Conservation (phyloP, 53 echinoderm and acorn worm species). For the Paracentrotus lividus region DNA sequence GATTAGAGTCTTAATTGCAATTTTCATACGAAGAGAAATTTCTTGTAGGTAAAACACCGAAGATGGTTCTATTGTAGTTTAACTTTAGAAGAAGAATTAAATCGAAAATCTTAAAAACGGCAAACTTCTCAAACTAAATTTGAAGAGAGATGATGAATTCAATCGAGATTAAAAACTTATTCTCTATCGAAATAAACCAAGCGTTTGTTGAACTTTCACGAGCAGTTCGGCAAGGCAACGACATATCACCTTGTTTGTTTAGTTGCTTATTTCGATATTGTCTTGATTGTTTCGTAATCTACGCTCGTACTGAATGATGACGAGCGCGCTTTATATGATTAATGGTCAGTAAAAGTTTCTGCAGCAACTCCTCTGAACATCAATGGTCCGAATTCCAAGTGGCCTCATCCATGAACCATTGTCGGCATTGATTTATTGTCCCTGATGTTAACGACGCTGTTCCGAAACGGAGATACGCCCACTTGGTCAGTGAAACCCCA, state of each 20-base stretch:
- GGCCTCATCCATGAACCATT: background rate
- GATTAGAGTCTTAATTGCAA: background rate
- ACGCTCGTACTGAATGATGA: background rate
- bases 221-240: background rate
- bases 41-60: background rate
- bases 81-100: background rate
- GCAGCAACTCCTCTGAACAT: background rate
- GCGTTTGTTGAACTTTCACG: background rate
- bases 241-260: background rate
- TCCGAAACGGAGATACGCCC: conserved; percentile 41
- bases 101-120: too few species aligned
- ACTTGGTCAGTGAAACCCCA: conserved; percentile 33
- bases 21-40: background rate
- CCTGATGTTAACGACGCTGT: conserved; percentile 5
- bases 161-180: background rate
- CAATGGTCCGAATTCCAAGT: conserved; percentile 33
- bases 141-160: background rate
- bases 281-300: background rate
- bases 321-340: background rate
- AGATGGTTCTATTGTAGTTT: background rate
- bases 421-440: conserved; percentile 60
- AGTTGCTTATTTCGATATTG: background rate
- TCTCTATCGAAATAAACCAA: background rate
- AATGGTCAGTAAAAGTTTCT: conserved; percentile 27
- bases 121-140: background rate